Evolutionary conservation across 2,797 vertebrate genomes (phyloP), one percentile per base, ranked within the genome.

Genomic region (Cheirogaleus major): DNA sequence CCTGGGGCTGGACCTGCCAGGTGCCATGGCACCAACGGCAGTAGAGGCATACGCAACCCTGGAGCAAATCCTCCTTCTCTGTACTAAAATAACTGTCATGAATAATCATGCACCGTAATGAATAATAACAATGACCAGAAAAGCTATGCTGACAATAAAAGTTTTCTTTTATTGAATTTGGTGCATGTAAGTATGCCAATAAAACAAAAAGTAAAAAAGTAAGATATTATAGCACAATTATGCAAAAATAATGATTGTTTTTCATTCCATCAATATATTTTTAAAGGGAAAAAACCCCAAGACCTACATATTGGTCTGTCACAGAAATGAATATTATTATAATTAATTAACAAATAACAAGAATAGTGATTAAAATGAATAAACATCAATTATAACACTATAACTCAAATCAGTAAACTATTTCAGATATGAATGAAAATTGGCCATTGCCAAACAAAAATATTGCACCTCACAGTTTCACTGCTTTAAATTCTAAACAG

Each of bases 391-490:
- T 88, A 84, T n/a, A 78, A 85, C 70, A 55, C 20, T 88, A 41
- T 70, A 32, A 67, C 11, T 85, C 52, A 72, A 63, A 38, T 86
- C 38, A 45, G 45, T 25, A 93, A 89, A 81, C 25, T 35, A 84
- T 50, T n/a, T 65, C 41, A 65, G 9, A 0, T 20, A 55, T 25
- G 7, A 88, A 67, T 89, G 41, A 85, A 92, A 70, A 14, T 89
- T 45, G 95, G 20, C 78, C 25, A 17, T 85, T 89, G 41, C 15
- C 50, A 91, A 89, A 96, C n/a, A 75, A 63, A 91, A 79, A 57
- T 41, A 70, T 57, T 70, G 69, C 32, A 61, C 15, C 57, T 80
- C 18, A 38, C 9, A 83, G 78, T 52, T 91, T 72, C 17, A 41
- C 32, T 35, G 17, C 70, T 76, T 83, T 52, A 38, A 41, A 88